These are phyloP conservation scores for Piscicola geometra DNA, from an alignment of 2,888 invertebrate genomes.

Conservation along the genomic window DNA sequence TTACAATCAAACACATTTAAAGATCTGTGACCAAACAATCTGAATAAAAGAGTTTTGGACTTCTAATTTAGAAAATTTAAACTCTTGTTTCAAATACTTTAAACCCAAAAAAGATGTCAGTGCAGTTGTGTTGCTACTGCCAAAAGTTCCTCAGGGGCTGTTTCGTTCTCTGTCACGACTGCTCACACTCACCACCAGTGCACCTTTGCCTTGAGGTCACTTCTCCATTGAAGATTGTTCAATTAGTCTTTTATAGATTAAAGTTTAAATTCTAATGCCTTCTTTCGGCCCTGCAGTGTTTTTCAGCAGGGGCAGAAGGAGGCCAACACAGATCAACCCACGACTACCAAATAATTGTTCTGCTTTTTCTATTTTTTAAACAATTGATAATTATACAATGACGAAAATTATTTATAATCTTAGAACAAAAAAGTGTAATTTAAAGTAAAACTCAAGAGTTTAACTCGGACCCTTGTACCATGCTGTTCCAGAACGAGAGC, in stretches of 20 bases:
- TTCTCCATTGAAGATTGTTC: background rate
- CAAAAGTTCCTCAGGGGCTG: conserved; percentile 8
- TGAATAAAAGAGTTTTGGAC: too few species aligned
- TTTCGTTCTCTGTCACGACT: background rate
- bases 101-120: background rate
- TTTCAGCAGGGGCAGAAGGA: conserved; percentile 85
- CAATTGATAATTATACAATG: background rate
- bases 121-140: conserved; percentile 16
- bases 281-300: conserved; percentile 65
- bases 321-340: conserved; percentile 85
- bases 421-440: background rate
- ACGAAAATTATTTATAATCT: too few species aligned
- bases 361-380: too few species aligned
- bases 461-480: background rate
- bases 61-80: background rate
- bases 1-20: too few species aligned
- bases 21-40: too few species aligned
- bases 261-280: too few species aligned
- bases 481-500: conserved; percentile 46
- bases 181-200: background rate
- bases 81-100: background rate
- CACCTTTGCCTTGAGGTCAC: background rate
- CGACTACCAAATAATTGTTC: conserved; percentile 83
- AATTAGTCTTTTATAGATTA: background rate
- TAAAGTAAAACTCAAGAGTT: background rate